A percentile compares a stretch with the other conserved stretches of the same genome.
Conservation (phyloP, 2,113 vertebrate species). For the Tyrannus savana region DNA sequence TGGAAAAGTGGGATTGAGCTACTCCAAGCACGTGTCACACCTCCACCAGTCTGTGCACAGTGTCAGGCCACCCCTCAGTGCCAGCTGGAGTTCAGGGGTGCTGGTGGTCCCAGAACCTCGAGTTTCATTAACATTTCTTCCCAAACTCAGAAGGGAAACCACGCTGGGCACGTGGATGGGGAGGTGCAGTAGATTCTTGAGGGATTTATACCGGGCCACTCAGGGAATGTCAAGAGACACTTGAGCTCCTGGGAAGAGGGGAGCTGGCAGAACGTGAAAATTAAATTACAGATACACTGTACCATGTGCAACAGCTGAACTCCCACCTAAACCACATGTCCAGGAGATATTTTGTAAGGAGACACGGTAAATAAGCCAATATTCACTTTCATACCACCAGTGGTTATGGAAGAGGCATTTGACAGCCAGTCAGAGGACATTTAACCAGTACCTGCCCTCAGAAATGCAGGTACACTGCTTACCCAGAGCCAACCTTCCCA, state of each 20-base stretch:
- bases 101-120: not conserved
- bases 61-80: not conserved
- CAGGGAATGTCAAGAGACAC: not conserved
- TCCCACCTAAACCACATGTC: fast-evolving
- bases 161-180: not conserved
- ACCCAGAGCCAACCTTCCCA: not conserved
- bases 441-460: not conserved
- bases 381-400: not conserved
- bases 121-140: not conserved
- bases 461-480: not conserved
- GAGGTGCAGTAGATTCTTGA: fast-evolving
- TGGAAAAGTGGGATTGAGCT: not conserved
- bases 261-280: not conserved
- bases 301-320: not conserved
- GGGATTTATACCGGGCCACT: not conserved
- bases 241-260: not conserved
- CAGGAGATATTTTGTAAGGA: not conserved
- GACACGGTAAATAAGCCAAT: not conserved
- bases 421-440: not conserved
- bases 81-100: not conserved
- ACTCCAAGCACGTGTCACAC: not conserved
- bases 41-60: not conserved
- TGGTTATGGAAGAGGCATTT: not conserved
- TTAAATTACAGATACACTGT: not conserved
- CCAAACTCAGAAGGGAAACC: not conserved